Conservation (phyloP, 2,797 vertebrate species). For the Numenius phaeopus region DNA sequence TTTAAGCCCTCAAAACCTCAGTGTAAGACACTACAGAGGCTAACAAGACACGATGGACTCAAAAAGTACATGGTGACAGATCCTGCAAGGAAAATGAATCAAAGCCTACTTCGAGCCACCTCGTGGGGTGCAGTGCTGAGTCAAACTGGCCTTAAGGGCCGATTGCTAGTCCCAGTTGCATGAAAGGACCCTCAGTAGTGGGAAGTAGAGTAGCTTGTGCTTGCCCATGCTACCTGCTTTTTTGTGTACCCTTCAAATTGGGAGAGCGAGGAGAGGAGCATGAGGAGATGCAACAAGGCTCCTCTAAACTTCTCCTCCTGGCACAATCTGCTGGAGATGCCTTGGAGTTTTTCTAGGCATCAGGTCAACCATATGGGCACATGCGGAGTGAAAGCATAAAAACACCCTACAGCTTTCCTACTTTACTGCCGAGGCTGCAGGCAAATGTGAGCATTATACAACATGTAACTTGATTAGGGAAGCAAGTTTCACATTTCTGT, state of each 20-base stretch:
- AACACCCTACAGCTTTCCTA: background rate
- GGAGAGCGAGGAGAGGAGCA: background rate
- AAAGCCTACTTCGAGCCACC: background rate
- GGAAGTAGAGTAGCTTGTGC: background rate
- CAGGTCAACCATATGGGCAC: background rate
- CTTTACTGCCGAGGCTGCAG: background rate
- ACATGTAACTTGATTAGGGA: background rate
- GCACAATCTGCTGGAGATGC: background rate
- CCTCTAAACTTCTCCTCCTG: background rate
- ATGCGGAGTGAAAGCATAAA: accelerated
- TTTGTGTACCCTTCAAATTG: background rate
- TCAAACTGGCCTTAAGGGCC: background rate
- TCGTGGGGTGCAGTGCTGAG: background rate
- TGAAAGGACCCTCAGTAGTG: background rate
- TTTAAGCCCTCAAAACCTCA: background rate
- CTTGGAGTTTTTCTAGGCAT: background rate
- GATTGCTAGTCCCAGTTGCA: background rate
- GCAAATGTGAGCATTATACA: background rate
- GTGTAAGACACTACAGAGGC: background rate
- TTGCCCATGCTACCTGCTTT: background rate
- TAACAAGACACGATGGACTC: background rate
- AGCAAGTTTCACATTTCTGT: background rate
- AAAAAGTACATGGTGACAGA: background rate
- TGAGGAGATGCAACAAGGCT: background rate
- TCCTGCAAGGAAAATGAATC: background rate